Evolutionary conservation across 2,888 invertebrate species (phyloP), one percentile per base, ranked within the genome.

Genomic region (Cosmia trapezina): DNA sequence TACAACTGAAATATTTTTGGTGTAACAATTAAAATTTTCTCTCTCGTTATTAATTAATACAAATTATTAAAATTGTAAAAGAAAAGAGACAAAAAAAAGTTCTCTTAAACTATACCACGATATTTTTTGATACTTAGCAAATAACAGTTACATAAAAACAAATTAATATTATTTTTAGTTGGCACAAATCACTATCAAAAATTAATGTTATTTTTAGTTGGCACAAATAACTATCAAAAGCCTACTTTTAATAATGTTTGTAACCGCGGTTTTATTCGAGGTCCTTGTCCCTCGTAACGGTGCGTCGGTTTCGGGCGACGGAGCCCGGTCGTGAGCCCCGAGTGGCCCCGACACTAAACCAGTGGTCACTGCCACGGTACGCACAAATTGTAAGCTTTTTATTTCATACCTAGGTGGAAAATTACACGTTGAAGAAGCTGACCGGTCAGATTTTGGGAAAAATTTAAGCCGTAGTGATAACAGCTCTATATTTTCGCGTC

Each of bases 221-320:
- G 8, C 17, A 33, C 41, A 47, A 47, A n/a, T 47, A 17, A n/a
- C 6, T 63, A n/a, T 62, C 8, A 45, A 37, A 49, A 57, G 14
- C 9, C 17, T 14, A 45, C 43, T 53, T 45, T 59, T 19, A 54
- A 49, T 49, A 12, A 49, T 22, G 51, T 51, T 68, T 77, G 75
- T 83, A 77, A 28, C 62, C 73, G 66, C 76, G 73, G 77, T 78
- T 81, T 79, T 85, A 85, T 66, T 65, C 65, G 79, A 90, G 93
- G 91, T 93, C 94, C 93, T 92, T 91, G 93, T 89, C 91, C 93
- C 87, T 81, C 66, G 84, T 91, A 93, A 91, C 92, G 92, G 92
- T 88, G 83, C 81, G 78, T 85, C 83, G 86, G 86, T 85, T 88
- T 87, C 83, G 82, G 83, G 82, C 80, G 79, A 81, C 73, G 77